Evolutionary conservation across 2,113 vertebrate genomes (phyloP), one percentile per base, ranked within the genome.

Genomic region (Apteryx owenii): DNA sequence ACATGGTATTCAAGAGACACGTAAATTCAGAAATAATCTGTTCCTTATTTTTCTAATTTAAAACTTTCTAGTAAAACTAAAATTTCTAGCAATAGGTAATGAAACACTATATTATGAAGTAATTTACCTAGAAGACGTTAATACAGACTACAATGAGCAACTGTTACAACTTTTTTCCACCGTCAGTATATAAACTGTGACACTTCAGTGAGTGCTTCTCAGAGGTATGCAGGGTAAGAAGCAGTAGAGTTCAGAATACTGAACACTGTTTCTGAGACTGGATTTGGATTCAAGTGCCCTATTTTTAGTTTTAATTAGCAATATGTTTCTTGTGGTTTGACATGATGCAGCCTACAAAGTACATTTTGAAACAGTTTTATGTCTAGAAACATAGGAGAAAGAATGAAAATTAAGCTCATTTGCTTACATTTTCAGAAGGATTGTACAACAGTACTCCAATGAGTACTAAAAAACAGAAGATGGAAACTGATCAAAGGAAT

Each of bases 241-340:
- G 42, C 88, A 75, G 25, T 44, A 23, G 23, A 86, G 69, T 46
- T 68, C 77, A 82, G 86, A 46, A 85, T 36, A 64, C 23, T 56
- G 31, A 91, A 82, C 58, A 42, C 40, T 56, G 21, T 44, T 93
- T 61, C 58, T 68, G 60, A 95, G 68, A 83, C 25, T 42, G 21
- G 44, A 89, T 97, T 95, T 95, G 62, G 26, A 82, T 71, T 85
- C 31, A 82, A 71, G 58, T 76, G 60, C 28, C 25, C 79, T 85
- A 94, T 86, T 95, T 95, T 91, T 81, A 81, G 78, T 68, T 93
- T 85, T 93, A 95, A 96, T 96, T 89, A 85, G 79, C 60, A 85
- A 65, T 69, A 85, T 2, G 4, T 83, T 85, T 83, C 60, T 93
- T 60, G 42, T 25, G 9, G 68, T 78, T 92, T 28, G 7, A 89